Percentiles rank a stretch among this genome's conserved stretches.
phyloP scores from a whole-genome alignment of 1,140 invertebrate species.

The Orius laevigatus region DNA sequence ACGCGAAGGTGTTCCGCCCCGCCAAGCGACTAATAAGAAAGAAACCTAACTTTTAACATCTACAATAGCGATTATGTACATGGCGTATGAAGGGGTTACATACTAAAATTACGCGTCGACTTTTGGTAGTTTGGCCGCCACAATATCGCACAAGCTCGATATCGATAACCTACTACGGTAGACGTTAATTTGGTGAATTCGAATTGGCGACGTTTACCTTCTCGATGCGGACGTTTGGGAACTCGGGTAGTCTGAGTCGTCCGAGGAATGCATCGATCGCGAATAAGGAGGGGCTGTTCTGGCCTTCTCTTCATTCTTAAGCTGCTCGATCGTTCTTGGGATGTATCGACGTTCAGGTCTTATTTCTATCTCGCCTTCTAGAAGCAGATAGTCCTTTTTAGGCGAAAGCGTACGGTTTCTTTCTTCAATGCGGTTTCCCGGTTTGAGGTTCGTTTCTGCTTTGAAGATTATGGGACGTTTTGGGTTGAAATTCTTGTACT shows the following conservation, averaged over 20 bases:
- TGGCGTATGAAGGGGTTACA: too few relatives aligned
- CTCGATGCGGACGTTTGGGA: too few relatives aligned
- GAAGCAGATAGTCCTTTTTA: conserved; percentile 4
- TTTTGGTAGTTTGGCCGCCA: conserved; percentile 1
- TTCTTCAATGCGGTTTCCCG: conserved; percentile 3
- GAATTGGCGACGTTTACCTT: too few relatives aligned
- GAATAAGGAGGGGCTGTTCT: not conserved
- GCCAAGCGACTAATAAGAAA: conserved; percentile 2
- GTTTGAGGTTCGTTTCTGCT: not conserved
- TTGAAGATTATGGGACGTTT: conserved; percentile 9
- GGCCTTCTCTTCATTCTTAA: not conserved
- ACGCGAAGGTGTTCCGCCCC: too few relatives aligned
- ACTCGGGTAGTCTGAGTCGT: too few relatives aligned
- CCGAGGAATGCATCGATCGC: too few relatives aligned
- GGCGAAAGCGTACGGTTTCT: not conserved
- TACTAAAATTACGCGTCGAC: not conserved
- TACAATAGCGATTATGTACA: not conserved
- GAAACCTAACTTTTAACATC: not conserved
- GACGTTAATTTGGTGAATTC: not conserved
- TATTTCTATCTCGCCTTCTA: conserved; percentile 7
- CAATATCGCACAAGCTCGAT: not conserved
- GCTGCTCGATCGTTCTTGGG: not conserved
- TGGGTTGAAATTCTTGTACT: conserved; percentile 15
- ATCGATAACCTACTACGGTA: conserved; percentile 7
- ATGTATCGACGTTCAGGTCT: not conserved